Evolutionary conservation across 53 echinoderm and acorn worm species (phyloP).

Genomic region (Paracentrotus lividus): DNA sequence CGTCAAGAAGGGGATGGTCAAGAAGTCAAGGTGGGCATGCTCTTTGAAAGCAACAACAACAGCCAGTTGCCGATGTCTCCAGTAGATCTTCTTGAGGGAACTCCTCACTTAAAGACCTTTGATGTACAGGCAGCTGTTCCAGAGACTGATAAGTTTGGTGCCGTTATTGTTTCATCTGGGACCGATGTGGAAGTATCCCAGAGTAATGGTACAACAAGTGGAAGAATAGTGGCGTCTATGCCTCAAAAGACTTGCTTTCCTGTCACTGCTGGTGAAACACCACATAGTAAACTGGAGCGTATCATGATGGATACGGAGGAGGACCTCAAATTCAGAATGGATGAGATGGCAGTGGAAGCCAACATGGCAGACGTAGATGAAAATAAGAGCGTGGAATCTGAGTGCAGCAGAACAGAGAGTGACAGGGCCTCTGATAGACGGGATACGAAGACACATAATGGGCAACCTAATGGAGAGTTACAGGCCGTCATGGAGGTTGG

Average conservation of each 20-base stretch:
- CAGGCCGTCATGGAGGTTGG: conserved; percentile 72
- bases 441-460: conserved; percentile 15
- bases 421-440: conserved; percentile 51
- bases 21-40: conserved; percentile 46
- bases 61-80: conserved; percentile 61
- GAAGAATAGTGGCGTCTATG: conserved; percentile 52
- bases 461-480: conserved; percentile 46
- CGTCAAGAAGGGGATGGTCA: conserved; percentile 54
- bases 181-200: conserved; percentile 18
- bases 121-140: conserved; percentile 20
- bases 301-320: conserved; percentile 69
- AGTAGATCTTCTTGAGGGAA: conserved; percentile 75
- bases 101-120: conserved; percentile 52
- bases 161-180: conserved; percentile 48
- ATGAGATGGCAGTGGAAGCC: conserved; percentile 62
- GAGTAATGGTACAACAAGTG: conserved; percentile 19
- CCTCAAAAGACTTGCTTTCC: conserved; percentile 29
- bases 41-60: conserved; percentile 65
- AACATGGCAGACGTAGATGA: conserved; percentile 56
- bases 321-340: conserved; percentile 63
- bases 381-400: conserved; percentile 77
- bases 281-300: conserved; percentile 43
- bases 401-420: conserved; percentile 79
- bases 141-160: conserved; percentile 32
- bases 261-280: conserved; percentile 13